Percentiles rank a stretch among this genome's conserved stretches.
Conservation (phyloP, 1,140 invertebrate genomes). For the Drosophila prosaltans region DNA sequence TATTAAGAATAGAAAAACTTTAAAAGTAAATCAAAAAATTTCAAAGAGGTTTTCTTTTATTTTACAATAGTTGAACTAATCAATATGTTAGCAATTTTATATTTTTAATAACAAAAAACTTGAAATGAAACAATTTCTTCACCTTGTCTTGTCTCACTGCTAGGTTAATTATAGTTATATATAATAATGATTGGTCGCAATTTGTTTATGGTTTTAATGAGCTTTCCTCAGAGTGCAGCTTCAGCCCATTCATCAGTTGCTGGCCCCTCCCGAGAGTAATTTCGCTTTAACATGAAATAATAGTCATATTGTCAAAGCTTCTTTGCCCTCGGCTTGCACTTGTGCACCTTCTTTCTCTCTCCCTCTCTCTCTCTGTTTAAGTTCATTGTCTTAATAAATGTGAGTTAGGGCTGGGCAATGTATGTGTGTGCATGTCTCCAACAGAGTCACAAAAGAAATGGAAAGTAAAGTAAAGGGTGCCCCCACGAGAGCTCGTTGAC, state of each 20-base stretch:
- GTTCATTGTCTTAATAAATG: conserved; percentile 67
- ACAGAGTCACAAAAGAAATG: conserved; percentile 69
- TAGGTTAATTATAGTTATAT: not conserved
- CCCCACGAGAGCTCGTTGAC: conserved; percentile 62
- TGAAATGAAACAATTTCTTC: too few relatives aligned
- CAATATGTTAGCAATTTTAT: too few relatives aligned
- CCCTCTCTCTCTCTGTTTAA: conserved; percentile 11
- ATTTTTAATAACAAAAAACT: too few relatives aligned
- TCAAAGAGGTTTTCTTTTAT: too few relatives aligned
- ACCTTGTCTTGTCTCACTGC: too few relatives aligned
- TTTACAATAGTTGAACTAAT: too few relatives aligned
- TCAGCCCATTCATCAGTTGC: not conserved
- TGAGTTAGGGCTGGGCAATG: conserved; percentile 60
- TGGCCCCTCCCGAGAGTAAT: not conserved
- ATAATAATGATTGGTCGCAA: not conserved
- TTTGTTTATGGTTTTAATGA: not conserved
- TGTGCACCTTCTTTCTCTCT: conserved; percentile 8
- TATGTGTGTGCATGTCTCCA: conserved; percentile 25
- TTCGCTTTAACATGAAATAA: conserved; percentile 27
- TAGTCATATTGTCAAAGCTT: conserved; percentile 26
- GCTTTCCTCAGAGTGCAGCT: conserved; percentile 11
- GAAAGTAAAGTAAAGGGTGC: conserved; percentile 65
- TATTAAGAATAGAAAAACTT: too few relatives aligned
- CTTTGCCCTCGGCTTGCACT: conserved; percentile 5
- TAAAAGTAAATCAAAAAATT: too few relatives aligned